These are phyloP conservation scores for Nesoenas mayeri DNA, from an alignment of 2,113 vertebrate genomes.

Conservation along the genomic window DNA sequence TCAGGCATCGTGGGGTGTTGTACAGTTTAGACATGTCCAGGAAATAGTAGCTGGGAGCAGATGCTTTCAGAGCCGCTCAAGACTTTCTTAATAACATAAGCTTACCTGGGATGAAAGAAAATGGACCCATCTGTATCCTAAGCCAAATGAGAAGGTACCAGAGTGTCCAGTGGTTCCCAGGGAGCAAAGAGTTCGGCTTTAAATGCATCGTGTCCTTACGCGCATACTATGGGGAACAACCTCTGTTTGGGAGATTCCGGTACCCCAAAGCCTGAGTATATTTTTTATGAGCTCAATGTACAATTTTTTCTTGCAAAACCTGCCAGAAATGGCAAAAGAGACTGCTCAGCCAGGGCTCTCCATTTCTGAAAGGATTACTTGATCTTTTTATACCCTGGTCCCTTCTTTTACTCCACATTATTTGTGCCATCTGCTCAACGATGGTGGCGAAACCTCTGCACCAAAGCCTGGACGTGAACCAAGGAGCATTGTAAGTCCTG, in stretches of 20 bases:
- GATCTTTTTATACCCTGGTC: not conserved
- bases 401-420: not conserved
- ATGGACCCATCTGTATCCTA: not conserved
- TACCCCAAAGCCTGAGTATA: not conserved
- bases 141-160: not conserved
- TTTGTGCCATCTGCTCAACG: not conserved
- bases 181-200: not conserved
- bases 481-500: not conserved
- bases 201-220: not conserved
- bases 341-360: not conserved
- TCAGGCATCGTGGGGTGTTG: not conserved
- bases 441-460: not conserved
- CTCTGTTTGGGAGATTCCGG: not conserved
- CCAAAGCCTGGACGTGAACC: not conserved
- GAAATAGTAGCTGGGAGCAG: conserved; percentile 19
- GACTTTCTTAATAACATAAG: not conserved
- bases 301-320: not conserved
- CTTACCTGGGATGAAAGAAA: not conserved
- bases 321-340: not conserved
- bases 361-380: not conserved
- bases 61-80: conserved; percentile 10
- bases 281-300: not conserved
- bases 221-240: not conserved
- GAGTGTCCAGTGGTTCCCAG: not conserved
- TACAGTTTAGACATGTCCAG: conserved; percentile 20